Evolutionary conservation across 2,888 invertebrate genomes (phyloP).

Genomic region (Oeneis ivallda): DNA sequence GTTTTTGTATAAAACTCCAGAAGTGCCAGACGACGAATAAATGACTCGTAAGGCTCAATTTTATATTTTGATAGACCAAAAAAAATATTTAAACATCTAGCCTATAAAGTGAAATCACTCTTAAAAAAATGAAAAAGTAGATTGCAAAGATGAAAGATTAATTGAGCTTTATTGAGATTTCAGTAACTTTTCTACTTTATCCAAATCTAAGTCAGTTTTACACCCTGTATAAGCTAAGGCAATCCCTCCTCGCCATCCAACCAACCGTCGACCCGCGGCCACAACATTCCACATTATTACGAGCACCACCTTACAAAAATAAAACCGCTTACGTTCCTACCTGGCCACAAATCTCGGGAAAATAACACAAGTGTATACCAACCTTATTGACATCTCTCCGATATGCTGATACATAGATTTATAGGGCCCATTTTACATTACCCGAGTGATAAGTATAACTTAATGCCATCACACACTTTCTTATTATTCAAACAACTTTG

Average conservation of each 20-base stretch:
- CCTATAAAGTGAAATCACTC: too few relatives aligned
- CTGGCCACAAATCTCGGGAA: conserved; percentile 61
- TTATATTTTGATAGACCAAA: too few relatives aligned
- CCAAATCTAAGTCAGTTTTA: background rate
- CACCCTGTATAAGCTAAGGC: conserved; percentile 56
- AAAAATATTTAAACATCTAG: too few relatives aligned
- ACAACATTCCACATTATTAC: conserved; percentile 74
- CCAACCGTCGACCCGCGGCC: conserved; percentile 55
- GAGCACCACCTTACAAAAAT: conserved; percentile 71
- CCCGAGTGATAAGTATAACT: conserved; percentile 16
- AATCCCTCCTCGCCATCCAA: conserved; percentile 50
- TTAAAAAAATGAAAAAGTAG: background rate
- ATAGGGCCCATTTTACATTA: conserved; percentile 26
- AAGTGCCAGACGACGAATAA: too few relatives aligned
- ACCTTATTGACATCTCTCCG: conserved; percentile 68
- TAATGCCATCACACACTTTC: conserved; percentile 17
- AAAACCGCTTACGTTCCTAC: conserved; percentile 69
- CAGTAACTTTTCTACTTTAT: background rate
- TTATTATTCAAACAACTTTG: conserved; percentile 13
- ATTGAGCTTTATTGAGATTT: background rate
- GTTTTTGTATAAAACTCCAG: too few relatives aligned
- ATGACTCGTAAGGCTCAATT: too few relatives aligned
- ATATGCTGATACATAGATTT: conserved; percentile 47
- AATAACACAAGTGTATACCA: conserved; percentile 53
- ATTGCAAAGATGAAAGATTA: background rate